Evolutionary conservation across 1,140 invertebrate species (phyloP), one percentile per base, ranked within the genome.

Genomic region (Zelostemma sp.): DNA sequence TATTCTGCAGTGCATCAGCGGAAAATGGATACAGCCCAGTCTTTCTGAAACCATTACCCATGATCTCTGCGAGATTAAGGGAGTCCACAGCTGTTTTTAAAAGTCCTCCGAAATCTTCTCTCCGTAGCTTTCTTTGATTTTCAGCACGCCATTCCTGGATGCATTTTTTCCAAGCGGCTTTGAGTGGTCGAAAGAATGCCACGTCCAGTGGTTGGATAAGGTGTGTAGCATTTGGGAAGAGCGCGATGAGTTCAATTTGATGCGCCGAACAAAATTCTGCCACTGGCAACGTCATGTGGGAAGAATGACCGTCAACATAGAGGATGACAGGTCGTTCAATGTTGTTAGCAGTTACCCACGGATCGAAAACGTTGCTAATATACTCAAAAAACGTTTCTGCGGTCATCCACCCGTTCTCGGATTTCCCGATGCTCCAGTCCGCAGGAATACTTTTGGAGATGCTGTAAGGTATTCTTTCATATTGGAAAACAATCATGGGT

Each of bases 191-290:
- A 63, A 79, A 80, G n/a, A 61, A 66, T 6, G 76, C 54, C 4
- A 80, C 79, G 3, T 86, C 82, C 6, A 75, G 45, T n/a, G 83
- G 80, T 66, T 84, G 82, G 9, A 82, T 58, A 6, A 84, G 68
- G 57, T 81, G 79, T 1, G 79, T 81, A 6, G 74, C 68, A 63
- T 85, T 85, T 18, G 80, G 79, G 48, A 65, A 62, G 1, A 85
- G 58, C n/a, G 60, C 62, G 15, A 79, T 45, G 6, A 81, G 40
- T 6, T 74, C 40, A 6, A 83, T 80, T 28, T 58, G 46, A 12
- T 80, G 70, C 16, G 62, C 73, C 9, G 35, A 61, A 61, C 76
- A 79, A 53, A 80, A 73, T 47, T 73, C 18, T 28, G 38, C 49
- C 6, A 71, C 3, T 25, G 72, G 38, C 2, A 68, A 9, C 3